Base-by-base conservation (phyloP, 2,888 invertebrate genomes). In the Torymus tubicola region DNA sequence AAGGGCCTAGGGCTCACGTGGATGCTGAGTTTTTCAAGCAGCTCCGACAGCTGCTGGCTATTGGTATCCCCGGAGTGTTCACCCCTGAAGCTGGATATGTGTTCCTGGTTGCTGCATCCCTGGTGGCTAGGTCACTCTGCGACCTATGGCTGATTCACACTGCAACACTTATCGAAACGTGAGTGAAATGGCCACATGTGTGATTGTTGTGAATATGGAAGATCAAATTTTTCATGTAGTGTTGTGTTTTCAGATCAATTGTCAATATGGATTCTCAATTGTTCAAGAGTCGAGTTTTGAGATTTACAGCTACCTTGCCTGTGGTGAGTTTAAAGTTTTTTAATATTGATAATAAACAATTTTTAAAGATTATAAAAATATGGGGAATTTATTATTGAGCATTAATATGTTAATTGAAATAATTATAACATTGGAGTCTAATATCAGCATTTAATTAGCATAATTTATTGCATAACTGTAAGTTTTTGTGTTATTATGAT, bases 91-190 rank as follows among this genome's bases (percentile, higher is more conserved):
- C 94, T 83, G 95, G 94, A 5, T 94, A 95, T 82, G 92, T 97
- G 87, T 82, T 93, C 13, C 90, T 97, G 31, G 94, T 97, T 10
- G 99, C 98, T 0, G 89, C 92, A 4, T 94, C 97, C 4, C 92
- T 99, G 61, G 93, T 98, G 24, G 95, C 96, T 2, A 93, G 99
- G 85, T 98, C 99, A 0, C 93, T 98, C 85, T 98, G 98, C 88
- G 99, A 99, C 91, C 93, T 99, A 73, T 99, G 98, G 98, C 95
- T 99, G 93, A 99, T 99, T 85, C 96, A 97, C 88, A 97, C 96
- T 89, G 96, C 97, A 13, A 99, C 99, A 1, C 93, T 96, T 76
- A 95, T 99, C 86, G 99, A 99, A 93, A 97, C 96, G 96, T 95
- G 90, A 92, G 92, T 84, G n/a, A 5, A 42, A 42, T 8, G 42